A percentile compares a stretch with the other conserved stretches of the same genome.
Conservation (phyloP, 2,888 invertebrate genomes). For the Tetrapedia diversipes region DNA sequence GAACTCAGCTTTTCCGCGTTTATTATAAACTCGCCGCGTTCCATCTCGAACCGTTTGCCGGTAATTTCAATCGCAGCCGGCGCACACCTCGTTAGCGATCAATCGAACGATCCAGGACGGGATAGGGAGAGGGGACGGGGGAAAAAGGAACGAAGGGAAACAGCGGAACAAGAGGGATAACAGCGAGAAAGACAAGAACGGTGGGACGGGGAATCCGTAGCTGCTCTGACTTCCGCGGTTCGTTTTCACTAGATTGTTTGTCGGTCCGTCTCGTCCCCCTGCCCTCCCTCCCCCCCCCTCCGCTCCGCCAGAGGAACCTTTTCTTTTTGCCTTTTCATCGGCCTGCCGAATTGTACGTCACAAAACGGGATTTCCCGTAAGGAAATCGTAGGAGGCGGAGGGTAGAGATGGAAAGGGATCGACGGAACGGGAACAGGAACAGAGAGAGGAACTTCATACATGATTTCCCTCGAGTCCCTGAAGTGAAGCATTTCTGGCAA, state of each 20-base stretch:
- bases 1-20: neutral
- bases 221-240: conserved; percentile 61
- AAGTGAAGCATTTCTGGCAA: conserved; percentile 81
- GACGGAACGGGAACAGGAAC: conserved; percentile 68
- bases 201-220: conserved; percentile 33
- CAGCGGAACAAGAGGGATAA: neutral
- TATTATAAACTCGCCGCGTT: neutral
- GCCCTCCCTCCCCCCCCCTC: neutral
- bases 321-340: conserved; percentile 59
- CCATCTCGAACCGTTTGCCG: neutral
- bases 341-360: conserved; percentile 65
- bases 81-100: conserved; percentile 24
- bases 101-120: neutral
- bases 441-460: conserved; percentile 80
- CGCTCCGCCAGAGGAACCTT: too few relatives aligned
- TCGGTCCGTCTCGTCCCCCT: conserved; percentile 48
- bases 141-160: neutral
- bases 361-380: conserved; percentile 70
- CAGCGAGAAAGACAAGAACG: conserved; percentile 8
- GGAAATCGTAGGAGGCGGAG: conserved; percentile 57
- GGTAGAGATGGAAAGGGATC: conserved; percentile 67
- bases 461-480: conserved; percentile 82
- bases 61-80: conserved; percentile 8
- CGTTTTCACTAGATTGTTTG: conserved; percentile 71
- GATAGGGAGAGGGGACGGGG: neutral